A percentile compares a stretch with the other conserved stretches of the same genome.
Evolutionary conservation across 1,140 invertebrate genomes (phyloP).

Genomic region (Drosophila pandora): DNA sequence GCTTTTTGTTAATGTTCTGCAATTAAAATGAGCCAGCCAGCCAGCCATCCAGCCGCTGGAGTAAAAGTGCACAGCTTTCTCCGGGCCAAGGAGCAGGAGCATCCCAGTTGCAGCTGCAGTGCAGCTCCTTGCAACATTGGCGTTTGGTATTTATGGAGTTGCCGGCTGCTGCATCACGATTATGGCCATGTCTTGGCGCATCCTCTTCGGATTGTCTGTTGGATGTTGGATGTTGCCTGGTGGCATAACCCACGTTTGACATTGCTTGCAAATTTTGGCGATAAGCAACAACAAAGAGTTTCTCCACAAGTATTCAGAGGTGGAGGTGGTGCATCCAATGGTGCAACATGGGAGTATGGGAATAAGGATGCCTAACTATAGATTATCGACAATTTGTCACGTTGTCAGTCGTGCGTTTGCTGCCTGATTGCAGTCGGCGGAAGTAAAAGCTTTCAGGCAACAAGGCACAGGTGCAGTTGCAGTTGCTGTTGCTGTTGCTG

Average conservation of each 20-base stretch:
- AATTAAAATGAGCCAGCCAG: slow-evolving; percentile 69
- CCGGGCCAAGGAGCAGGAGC: slow-evolving; percentile 33
- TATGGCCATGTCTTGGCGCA: slow-evolving; percentile 53
- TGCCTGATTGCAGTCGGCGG: slow-evolving; percentile 61
- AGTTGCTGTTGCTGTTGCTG: slow-evolving; percentile 21
- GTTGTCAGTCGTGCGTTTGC: slow-evolving; percentile 69
- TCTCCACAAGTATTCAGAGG: slow-evolving; percentile 72
- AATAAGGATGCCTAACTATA: slow-evolving; percentile 16
- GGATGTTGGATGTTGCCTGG: slow-evolving; percentile 6
- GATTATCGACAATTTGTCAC: slow-evolving; percentile 79
- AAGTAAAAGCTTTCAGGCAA: slow-evolving; percentile 61
- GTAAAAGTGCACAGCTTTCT: slow-evolving; percentile 62
- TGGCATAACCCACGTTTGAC: slow-evolving; percentile 78
- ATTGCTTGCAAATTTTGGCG: slow-evolving; percentile 59
- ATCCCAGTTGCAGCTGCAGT: neutral
- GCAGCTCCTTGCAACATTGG: slow-evolving; percentile 38
- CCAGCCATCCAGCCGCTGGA: slow-evolving; percentile 1
- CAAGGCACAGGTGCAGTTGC: slow-evolving; percentile 38
- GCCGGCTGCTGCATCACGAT: slow-evolving; percentile 54
- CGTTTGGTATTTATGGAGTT: slow-evolving; percentile 49
- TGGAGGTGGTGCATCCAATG: neutral
- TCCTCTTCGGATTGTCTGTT: slow-evolving; percentile 40
- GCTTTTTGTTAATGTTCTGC: slow-evolving; percentile 63
- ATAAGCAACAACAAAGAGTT: slow-evolving; percentile 51
- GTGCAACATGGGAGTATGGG: neutral